Evolutionary conservation across 1,140 invertebrate genomes (phyloP), one percentile per base, ranked within the genome.

Genomic region (Nasonia giraulti): DNA sequence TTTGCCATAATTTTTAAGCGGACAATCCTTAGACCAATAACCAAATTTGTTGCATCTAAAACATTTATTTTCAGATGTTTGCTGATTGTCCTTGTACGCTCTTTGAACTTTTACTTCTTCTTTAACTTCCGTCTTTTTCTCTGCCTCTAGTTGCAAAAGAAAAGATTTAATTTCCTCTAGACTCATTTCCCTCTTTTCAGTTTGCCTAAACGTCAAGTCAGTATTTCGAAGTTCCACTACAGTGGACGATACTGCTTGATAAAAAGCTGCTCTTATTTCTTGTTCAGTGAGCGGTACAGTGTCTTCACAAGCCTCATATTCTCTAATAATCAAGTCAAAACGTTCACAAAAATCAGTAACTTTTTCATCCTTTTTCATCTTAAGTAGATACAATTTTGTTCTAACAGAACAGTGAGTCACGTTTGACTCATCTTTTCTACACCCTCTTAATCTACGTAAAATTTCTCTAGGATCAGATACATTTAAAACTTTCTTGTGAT

Each of bases 21-120:
- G 77, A n/a, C 77, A 79, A 5, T 79, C 77, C 3, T 66, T 55
- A 6, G 20, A 12, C 77, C 77, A 79, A 66, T 79, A 50, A 14
- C 77, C 50, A 5, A 3, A 0, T 62, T 79, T 31, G 31, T 55
- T 79, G 31, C 50, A 79, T 20, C 33, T 33, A 33, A 33, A 33
- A 33, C 33, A 33, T 5, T 33, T 33, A 33, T 33, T 33, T 33
- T 33, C 77, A n/a, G 55, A 27, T 12, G 31, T 47, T 62, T 66
- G 17, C 14, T 77, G 75, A n/a, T 23, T 6, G 1, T 44, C n/a
- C 17, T 23, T 11, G 23, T 17, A 12, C 2, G 6, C 5, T 33
- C 44, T 47, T 8, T 17, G 75, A 33, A 33, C 33, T 33, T 33
- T 33, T n/a, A 17, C n/a, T 47, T 23, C 40, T 77, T 77, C 17